Base-by-base conservation (phyloP, 1,140 invertebrate species). In the Alviniconcha marisindica region DNA sequence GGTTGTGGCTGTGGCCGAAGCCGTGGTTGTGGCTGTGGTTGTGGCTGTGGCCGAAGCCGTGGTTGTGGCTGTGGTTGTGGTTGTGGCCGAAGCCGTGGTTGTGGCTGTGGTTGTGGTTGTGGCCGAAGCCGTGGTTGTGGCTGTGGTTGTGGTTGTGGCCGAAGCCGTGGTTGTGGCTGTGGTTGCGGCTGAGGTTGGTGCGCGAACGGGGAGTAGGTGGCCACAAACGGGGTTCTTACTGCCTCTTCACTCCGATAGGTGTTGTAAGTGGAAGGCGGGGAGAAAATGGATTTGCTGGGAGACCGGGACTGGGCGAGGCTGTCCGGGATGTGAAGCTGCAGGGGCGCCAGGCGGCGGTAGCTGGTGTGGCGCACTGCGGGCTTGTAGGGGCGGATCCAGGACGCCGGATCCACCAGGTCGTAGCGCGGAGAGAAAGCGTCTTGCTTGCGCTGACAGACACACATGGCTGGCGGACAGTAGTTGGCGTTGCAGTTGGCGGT, bases 401-500 rank as follows among this genome's bases (percentile, higher is more conserved):
- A 33, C 10, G 66, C 0, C 7, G 7, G 21, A 31, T 60, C 28
- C 15, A 51, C 14, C 3, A 66, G 31, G 4, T 44, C 38, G 33
- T 71, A 81, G 18, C 60, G 21, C n/a, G 60, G 60, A 0, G 24
- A 4, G 31, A 77, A 73, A 0, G 33, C 31, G 36, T 38, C 14
- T 1, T 51, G 10, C 18, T 80, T 48, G 18, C 15, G 54, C 33
- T 81, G 40, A 77, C 87, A 88, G 0, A 87, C 36, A 38, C 87
- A 88, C 77, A 86, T 83, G 21, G 56, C 38, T 0, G 86, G 85
- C 0, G 86, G 86, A 54, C 86, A 88, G 77, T 82, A 88, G 66
- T 87, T 86, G 31, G 84, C 85, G 54, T 88, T 88, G 73, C 87
- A 88, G 82, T 88, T 88, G 63, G 76, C 85, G 14, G 82, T 83